Base-by-base conservation (phyloP, 2,797 vertebrate species). In the Anableps anableps region DNA sequence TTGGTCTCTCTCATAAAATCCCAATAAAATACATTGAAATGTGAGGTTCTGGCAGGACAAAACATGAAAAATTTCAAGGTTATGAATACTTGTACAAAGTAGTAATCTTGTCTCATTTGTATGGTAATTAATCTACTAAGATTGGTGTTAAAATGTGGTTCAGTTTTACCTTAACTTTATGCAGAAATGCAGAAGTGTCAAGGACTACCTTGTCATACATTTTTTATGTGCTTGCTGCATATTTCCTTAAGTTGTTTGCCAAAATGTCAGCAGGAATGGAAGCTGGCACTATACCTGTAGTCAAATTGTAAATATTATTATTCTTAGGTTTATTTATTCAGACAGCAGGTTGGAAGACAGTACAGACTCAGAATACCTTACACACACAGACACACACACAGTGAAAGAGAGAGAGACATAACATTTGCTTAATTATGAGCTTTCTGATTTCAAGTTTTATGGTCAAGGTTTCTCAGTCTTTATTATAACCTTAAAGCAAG, bases 401-500 rank as follows among this genome's bases (percentile, higher is more conserved):
- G n/a, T 29, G 21, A 41, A 26, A n/a, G 14, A 71, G 6, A 71
- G 41, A 45, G 2, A 58, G 13, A 60, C 29, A 79, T 45, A 71
- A 76, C 72, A 51, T 83, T 81, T 78, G 64, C 26, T 75, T 74
- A 77, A 88, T 86, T 80, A 38, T 72, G 29, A 51, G 51, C 82
- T 78, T 84, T 88, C 71, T 81, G 50, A 80, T 87, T 85, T 83
- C 64, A 82, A 53, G 55, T 89, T 77, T 79, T 17, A 47, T 53
- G 53, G 80, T 77, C 78, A 86, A 86, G 88, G 90, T 85, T 87
- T 83, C 70, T 62, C 23, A 0, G 51, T 80, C 86, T 76, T 88
- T 85, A 81, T 87, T 72, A 74, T 53, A 71, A 87, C 79, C 85
- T 78, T 64, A 88, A 88, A 88, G 72, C n/a, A 80, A 85, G 76